Evolutionary conservation across 2,113 vertebrate species (phyloP), one percentile per base, ranked within the genome.

Genomic region (Glaucomys volans): DNA sequence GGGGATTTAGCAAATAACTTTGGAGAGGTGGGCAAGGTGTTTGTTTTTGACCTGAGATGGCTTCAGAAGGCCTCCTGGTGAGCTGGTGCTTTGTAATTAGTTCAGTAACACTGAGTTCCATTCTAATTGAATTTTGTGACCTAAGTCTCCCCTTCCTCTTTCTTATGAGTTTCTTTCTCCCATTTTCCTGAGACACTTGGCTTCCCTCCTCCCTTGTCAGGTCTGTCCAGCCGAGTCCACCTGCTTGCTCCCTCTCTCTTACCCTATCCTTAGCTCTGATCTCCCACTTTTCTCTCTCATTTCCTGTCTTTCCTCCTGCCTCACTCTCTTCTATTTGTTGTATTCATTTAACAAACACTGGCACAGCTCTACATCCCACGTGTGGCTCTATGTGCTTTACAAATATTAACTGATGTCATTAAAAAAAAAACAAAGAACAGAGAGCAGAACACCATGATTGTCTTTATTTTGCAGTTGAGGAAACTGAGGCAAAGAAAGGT

Each of bases 101-200:
- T n/a, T 28, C 4, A 4, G 6, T 7, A 42, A 20, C 0, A 0
- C 62, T 4, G 4, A 11, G 8, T 6, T 59, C 44, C 11, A 1
- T 52, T 76, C 37, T 59, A 37, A 17, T 47, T 47, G n/a, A 20
- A 8, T 2, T 47, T n/a, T 35, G 8, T n/a, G n/a, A 13, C 17
- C 66, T 57, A 13, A 40, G 13, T 42, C 14, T 95, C 10, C 37
- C 16, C 2, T 32, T 26, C 4, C 35, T 47, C 47, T 40, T 47
- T 32, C 16, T 69, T 35, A 9, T 35, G 47, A 30, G 18, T 20
- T 2, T 16, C 26, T 69, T n/a, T 47, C 64, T 64, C 59, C 26
- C 22, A 12, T 26, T 86, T 64, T 82, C 59, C 67, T 44, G 18
- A 5, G 47, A 28, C 16, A 8, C 11, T 50, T 26, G 30, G 0